Base-by-base conservation (phyloP, 2,113 vertebrate species). In the Calypte anna region DNA sequence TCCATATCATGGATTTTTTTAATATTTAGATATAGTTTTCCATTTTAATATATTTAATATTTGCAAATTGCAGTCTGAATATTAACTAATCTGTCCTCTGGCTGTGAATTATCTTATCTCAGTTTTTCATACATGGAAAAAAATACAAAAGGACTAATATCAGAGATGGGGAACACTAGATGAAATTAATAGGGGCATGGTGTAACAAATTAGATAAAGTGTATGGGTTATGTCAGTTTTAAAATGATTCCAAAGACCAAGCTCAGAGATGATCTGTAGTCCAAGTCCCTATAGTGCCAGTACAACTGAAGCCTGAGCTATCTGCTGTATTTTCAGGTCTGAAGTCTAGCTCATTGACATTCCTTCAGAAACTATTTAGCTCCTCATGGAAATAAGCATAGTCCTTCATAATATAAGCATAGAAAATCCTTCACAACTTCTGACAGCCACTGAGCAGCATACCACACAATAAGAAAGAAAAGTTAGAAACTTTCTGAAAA, bases 51-150 rank as follows among this genome's bases (percentile, higher is more conserved):
- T 38, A 46, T 54, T 82, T 76, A 57, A 9, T 61, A 84, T 68
- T 95, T 91, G 8, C 57, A 55, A 86, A 92, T 89, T 54, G 36
- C 22, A 68, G 73, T 68, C 74, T 79, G 69, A 89, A 54, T 88
- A 84, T 84, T 82, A 95, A 86, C 6, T 89, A 93, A 93, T 62
- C 31, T 62, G 87, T 78, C 80, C 88, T 72, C 91, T 73, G 69
- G 46, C 62, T 91, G 67, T 31, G 74, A 93, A 91, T 93, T 93
- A 92, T 36, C 64, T 95, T 87, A 87, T 92, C 77, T 92, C 62
- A 5, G 33, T 73, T 94, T 91, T 94, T 90, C 88, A 64, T 82
- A 66, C 33, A 46, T 51, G 22, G 50, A 44, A 91, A 90, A 93
- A 73, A 48, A 36, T 12, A 59, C n/a, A 64, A 68, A 81, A 75